Evolutionary conservation across 2,113 vertebrate species (phyloP), one percentile per base, ranked within the genome.

Genomic region (Zosterops borbonicus): DNA sequence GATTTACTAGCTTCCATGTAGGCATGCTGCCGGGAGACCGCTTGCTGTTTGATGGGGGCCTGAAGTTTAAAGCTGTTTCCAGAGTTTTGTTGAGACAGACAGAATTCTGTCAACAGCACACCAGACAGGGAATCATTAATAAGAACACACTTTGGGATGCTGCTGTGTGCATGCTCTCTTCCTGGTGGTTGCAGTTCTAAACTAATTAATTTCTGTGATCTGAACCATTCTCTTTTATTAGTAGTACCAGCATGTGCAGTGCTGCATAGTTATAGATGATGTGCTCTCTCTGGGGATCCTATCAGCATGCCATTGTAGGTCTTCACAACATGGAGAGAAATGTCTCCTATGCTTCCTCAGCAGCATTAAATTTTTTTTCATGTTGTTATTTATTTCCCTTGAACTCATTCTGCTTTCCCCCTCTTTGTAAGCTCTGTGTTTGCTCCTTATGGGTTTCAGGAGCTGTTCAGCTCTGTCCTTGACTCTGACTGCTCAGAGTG

Each of bases 71-170:
- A 98, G 96, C 95, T 89, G 90, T 77, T 96, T 96, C 96, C 95
- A 97, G 97, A 97, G 96, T 97, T 98, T 97, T 97, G 97, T 97
- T 93, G 94, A 98, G 97, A 97, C 97, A 98, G 96, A 97, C 93
- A 93, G 84, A 83, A 94, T 97, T 98, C 97, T 98, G 97, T 97
- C 96, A 97, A 95, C 95, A 97, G 96, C 84, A 87, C 89, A 65
- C 91, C 96, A 97, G 93, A 95, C 91, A 95, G 93, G 96, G 96
- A 96, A 95, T 95, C 23, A 56, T 78, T 97, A 97, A 97, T 93
- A 95, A 4, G 67, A 90, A 80, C 90, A 79, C 79, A 79, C 65
- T 96, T 96, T 96, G 96, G 94, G 92, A 95, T 96, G 87, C 93
- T 93, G 89, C 96, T 93, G 94, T 87, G 95, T 95, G 93, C 88